A percentile compares a stretch with the other conserved stretches of the same genome.
Conservation (phyloP, 2,113 vertebrate species). For the Ursus arctos region DNA sequence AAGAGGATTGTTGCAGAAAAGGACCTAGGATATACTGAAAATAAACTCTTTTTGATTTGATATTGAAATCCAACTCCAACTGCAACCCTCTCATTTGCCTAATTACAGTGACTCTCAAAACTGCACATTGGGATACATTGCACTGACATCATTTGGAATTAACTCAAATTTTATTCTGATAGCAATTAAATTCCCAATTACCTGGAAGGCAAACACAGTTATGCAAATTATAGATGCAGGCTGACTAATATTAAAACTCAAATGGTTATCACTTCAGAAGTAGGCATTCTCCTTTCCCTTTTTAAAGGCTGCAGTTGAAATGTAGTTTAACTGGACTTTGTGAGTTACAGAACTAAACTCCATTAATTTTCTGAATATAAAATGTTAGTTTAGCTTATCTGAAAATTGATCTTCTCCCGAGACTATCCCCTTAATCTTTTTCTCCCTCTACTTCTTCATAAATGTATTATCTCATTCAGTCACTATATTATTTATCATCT, state of each 20-base stretch:
- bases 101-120: conserved; percentile 65
- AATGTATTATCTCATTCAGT: conserved; percentile 70
- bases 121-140: conserved; percentile 38
- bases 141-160: conserved; percentile 66
- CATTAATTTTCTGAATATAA: conserved; percentile 84
- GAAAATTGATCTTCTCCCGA: conserved; percentile 79
- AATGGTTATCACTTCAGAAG: conserved; percentile 74
- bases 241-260: conserved; percentile 76
- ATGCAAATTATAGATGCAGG: conserved; percentile 71
- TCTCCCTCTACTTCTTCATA: conserved; percentile 68
- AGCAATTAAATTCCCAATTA: conserved; percentile 79
- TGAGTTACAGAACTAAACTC: conserved; percentile 77
- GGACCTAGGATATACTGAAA: background rate
- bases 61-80: conserved; percentile 37
- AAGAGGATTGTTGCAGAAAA: background rate
- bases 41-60: conserved; percentile 27
- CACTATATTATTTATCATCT: conserved; percentile 79
- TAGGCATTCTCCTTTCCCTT: conserved; percentile 55
- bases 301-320: conserved; percentile 67
- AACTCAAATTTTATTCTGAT: conserved; percentile 68
- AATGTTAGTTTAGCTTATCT: conserved; percentile 83
- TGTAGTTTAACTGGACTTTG: conserved; percentile 75
- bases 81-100: conserved; percentile 41
- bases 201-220: conserved; percentile 74
- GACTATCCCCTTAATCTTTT: conserved; percentile 73